Evolutionary conservation across 2,888 invertebrate species (phyloP), one percentile per base, ranked within the genome.

Genomic region (Tolmerus cingulatus): DNA sequence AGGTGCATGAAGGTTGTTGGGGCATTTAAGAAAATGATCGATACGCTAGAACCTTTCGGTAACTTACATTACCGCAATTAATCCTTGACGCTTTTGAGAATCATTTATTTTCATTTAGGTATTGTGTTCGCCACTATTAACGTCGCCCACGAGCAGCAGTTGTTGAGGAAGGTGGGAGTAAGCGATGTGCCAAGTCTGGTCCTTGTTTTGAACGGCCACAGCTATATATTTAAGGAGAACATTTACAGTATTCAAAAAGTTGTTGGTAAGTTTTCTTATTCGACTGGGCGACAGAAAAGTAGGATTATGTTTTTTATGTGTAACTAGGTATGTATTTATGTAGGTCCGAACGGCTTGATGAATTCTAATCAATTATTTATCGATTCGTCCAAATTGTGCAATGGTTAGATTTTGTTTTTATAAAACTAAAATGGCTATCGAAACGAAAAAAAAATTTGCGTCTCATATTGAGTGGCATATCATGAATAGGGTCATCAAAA

Each of bases 1-100:
- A 95, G 97, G 81, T 99, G 98, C 92, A 95, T 97, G 89, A 96
- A 96, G 90, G 95, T 96, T n/a, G 97, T 98, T 78, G 96, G 96
- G 0, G 95, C 97, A 12, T 97, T 98, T 95, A 94, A 97, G 82
- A 95, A 97, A 89, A 93, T 98, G 85, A 96, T 97, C 74, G 97
- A 97, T 90, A 96, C 98, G 76, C 93, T 98, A 86, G 97, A 97
- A 91, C 97, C 97, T 0, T 91, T 96, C 57, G 98, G 98, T 89
- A 87, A n/a, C 37, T 57, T 34, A 2, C 27, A 2, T 16, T 46
- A 16, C 2, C 4, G 2, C 2, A 1, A 43, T 46, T 46, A 14
- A 8, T 30, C 30, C 76, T 86, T 51, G 5, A 51, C 5, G 1
- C 23, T 19, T 8, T 23, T 19, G 43, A 12, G 43, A 43, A 12